A percentile compares a stretch with the other conserved stretches of the same genome.
Conservation (phyloP, 2,888 invertebrate genomes). For the Pimpla rufipes region DNA sequence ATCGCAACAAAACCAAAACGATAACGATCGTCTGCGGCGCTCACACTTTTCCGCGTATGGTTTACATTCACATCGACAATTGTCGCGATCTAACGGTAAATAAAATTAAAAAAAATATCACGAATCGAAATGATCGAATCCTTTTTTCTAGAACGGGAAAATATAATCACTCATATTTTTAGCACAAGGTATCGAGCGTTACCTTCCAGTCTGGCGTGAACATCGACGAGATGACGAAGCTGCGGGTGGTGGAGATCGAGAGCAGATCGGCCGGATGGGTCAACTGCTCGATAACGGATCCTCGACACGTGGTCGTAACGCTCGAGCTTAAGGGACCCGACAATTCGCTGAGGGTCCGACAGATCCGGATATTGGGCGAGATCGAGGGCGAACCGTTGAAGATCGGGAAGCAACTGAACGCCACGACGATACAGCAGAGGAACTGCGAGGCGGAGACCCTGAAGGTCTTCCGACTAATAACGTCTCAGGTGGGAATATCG, state of each 20-base stretch:
- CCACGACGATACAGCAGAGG: conserved; percentile 91
- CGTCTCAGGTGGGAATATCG: conserved; percentile 90
- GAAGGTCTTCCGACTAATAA: conserved; percentile 95
- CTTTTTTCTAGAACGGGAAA: too few relatives aligned
- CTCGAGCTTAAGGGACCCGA: conserved; percentile 97
- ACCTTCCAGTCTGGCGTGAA: conserved; percentile 94
- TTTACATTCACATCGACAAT: conserved; percentile 97
- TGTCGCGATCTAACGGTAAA: conserved; percentile 95
- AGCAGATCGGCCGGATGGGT: conserved; percentile 96
- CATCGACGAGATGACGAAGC: conserved; percentile 92
- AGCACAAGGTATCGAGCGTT: conserved; percentile 96
- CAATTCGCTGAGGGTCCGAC: conserved; percentile 95
- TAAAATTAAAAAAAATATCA: conserved; percentile 53
- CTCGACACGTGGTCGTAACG: conserved; percentile 88
- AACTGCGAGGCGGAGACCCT: conserved; percentile 97
- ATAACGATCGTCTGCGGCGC: conserved; percentile 90
- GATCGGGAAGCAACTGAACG: conserved; percentile 86
- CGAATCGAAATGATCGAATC: not conserved
- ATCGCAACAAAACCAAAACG: conserved; percentile 96
- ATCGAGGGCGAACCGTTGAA: conserved; percentile 87
- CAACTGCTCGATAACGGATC: conserved; percentile 91
- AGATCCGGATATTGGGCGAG: conserved; percentile 90
- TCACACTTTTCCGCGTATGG: conserved; percentile 89
- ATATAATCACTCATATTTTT: conserved; percentile 77
- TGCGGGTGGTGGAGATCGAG: conserved; percentile 95